Evolutionary conservation across 1,140 invertebrate genomes (phyloP), one percentile per base, ranked within the genome.

Genomic region (Sitophilus oryzae): DNA sequence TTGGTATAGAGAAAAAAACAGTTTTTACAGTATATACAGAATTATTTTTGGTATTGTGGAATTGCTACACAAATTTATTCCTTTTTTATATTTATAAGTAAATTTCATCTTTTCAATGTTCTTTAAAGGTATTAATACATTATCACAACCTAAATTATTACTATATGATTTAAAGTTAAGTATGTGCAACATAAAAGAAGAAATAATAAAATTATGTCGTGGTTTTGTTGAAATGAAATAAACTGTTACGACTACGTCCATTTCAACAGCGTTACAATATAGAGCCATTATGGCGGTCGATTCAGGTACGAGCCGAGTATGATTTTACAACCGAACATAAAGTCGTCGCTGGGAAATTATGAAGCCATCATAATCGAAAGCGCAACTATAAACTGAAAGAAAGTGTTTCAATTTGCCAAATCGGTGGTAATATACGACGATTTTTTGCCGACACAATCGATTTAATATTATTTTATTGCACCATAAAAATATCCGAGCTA

Each of bases 251-350:
- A 30, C 25, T 30, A n/a, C 11, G 11, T 30, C 25, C 25, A 30
- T 30, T 30, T 6, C 11, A 30, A 30, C 5, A 30, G 5, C 25
- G 25, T 30, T n/a, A 30, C 25, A 30, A 30, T 30, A 30, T 30
- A 30, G 11, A 41, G 10, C 10, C 11, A 11, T 15, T 15, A 41
- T 41, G n/a, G 3, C 4, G 16, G 14, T 6, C 37, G 37, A 40
- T 40, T 23, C 20, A 30, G 51, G 41, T 16, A 52, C 25, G 38
- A 34, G 43, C 52, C 10, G 42, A 51, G 46, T 45, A 49, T 44
- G 49, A 19, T 56, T 61, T 61, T 61, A 61, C 53, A 23, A 48
- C 56, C 47, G 42, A 49, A 55, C 54, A 50, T 58, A 58, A 60
- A 58, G 54, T 61, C 50, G 52, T 61, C 46, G 54, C 58, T 52